Percentiles rank a stretch among this genome's conserved stretches.
Conservation (phyloP, 2,888 invertebrate species). For the Aporophyla nigra region DNA sequence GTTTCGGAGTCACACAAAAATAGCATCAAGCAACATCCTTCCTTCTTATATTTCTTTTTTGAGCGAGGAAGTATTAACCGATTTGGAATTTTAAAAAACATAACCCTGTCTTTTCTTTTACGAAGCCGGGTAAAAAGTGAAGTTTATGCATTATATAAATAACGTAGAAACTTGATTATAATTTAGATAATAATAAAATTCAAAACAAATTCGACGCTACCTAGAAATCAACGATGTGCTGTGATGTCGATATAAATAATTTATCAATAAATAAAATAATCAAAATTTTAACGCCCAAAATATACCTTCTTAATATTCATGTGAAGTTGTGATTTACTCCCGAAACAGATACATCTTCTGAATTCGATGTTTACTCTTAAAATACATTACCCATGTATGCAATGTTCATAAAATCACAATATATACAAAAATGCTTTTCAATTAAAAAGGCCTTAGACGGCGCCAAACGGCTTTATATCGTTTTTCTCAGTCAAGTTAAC, state of each 20-base stretch:
- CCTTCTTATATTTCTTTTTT: neutral
- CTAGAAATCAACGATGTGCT: neutral
- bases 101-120: neutral
- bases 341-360: neutral
- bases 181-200: too few species aligned
- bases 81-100: neutral
- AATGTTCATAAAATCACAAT: neutral
- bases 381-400: neutral
- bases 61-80: neutral
- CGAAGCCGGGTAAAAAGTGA: too few species aligned
- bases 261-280: neutral
- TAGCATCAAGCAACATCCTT: too few species aligned
- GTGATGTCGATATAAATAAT: too few species aligned
- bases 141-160: too few species aligned
- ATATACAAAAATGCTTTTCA: neutral
- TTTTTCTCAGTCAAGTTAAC: conserved; percentile 50
- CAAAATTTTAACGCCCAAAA: neutral
- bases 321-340: neutral
- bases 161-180: neutral
- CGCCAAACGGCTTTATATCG: neutral
- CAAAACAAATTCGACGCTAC: neutral
- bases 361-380: neutral
- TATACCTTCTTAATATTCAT: neutral
- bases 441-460: conserved; percentile 4
- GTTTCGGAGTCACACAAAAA: neutral